A percentile compares a stretch with the other conserved stretches of the same genome.
Evolutionary conservation across 2,888 invertebrate genomes (phyloP).

Genomic region (Hypomecis atomaria): DNA sequence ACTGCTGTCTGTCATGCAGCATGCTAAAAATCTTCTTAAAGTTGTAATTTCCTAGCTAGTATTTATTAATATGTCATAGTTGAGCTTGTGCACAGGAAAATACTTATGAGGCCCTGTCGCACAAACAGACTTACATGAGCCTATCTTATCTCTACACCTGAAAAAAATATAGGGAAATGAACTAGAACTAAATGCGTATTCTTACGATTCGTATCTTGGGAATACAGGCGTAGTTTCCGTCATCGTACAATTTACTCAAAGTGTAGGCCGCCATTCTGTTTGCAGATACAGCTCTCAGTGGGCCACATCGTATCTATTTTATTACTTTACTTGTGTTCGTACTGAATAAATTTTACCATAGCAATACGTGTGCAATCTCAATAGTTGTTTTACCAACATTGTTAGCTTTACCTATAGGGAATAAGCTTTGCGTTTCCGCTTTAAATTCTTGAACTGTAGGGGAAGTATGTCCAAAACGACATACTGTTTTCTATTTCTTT

Average conservation of each 20-base stretch:
- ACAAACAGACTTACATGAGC: neutral
- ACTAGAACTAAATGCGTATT: constrained; percentile 27
- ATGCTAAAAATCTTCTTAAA: too few species aligned
- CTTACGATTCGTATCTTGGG: constrained; percentile 37
- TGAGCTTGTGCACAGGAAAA: too few species aligned
- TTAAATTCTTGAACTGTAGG: constrained; percentile 5
- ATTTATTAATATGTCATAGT: too few species aligned
- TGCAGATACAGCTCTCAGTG: constrained; percentile 49
- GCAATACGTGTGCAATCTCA: constrained; percentile 29
- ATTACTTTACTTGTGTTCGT: constrained; percentile 35
- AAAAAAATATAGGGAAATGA: constrained; percentile 16
- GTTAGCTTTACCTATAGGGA: constrained; percentile 11
- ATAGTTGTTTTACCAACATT: constrained; percentile 29
- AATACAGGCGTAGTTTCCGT: constrained; percentile 33
- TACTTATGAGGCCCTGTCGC: too few species aligned
- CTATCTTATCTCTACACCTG: neutral
- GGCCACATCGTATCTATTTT: constrained; percentile 39
- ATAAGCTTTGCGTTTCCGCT: constrained; percentile 8
- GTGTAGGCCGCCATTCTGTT: constrained; percentile 46
- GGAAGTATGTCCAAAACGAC: too few species aligned
- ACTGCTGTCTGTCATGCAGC: too few species aligned
- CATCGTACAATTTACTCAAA: constrained; percentile 37
- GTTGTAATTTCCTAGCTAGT: too few species aligned
- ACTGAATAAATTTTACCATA: constrained; percentile 33
- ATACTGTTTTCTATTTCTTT: too few species aligned